Conservation (phyloP, 2,113 vertebrate genomes). For the Oryzias curvinotus region DNA sequence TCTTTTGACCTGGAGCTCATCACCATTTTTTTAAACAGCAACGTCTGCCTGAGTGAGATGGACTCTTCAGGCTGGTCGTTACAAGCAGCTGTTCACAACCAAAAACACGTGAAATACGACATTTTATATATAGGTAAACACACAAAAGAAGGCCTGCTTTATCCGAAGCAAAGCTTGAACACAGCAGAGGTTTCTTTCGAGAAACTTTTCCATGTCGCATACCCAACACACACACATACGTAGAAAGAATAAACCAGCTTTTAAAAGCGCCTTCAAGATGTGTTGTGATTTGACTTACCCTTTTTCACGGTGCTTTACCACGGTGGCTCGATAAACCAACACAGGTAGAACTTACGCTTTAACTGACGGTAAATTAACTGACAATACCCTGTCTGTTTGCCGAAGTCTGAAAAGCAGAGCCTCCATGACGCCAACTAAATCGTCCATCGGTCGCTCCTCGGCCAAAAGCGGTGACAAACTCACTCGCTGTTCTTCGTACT, state of each 20-base stretch:
- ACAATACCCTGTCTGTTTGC: constrained; percentile 63
- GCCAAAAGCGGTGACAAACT: constrained; percentile 25
- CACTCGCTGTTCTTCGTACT: constrained; percentile 10
- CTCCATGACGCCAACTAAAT: constrained; percentile 58
- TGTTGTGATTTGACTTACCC: constrained; percentile 54
- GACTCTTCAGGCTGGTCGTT: not conserved
- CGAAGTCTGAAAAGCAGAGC: constrained; percentile 51
- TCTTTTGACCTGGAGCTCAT: constrained; percentile 3
- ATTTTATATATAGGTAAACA: not conserved
- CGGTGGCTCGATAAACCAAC: constrained; percentile 11
- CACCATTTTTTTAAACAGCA: constrained; percentile 6
- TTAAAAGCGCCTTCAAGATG: not conserved
- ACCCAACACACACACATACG: not conserved
- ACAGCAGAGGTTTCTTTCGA: constrained; percentile 13
- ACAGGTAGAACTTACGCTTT: constrained; percentile 54
- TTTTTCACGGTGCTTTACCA: constrained; percentile 46
- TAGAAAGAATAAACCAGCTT: not conserved
- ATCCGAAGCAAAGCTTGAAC: not conserved
- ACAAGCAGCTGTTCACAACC: not conserved
- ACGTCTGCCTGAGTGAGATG: not conserved
- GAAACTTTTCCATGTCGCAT: constrained; percentile 51
- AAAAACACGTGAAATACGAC: not conserved
- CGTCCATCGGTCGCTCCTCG: constrained; percentile 19
- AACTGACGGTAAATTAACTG: constrained; percentile 63
- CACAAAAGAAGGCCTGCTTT: constrained; percentile 17